phyloP scores from a whole-genome alignment of 2,797 vertebrate genomes.

The Eurystomus glaucurus region DNA sequence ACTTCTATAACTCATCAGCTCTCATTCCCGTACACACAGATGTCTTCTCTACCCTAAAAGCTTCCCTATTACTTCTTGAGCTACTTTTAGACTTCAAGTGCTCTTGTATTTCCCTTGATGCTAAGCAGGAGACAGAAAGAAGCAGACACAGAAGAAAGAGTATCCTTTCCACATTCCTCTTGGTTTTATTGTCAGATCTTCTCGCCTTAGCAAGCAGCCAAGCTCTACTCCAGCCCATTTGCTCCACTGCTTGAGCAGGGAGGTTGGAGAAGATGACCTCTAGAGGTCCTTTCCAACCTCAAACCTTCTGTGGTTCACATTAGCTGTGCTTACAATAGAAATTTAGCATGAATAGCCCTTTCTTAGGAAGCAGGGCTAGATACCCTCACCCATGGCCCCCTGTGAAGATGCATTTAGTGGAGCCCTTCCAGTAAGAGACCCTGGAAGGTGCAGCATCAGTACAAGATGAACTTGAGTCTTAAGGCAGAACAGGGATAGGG shows the following conservation, averaged over 20 bases:
- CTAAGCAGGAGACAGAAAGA: neutral
- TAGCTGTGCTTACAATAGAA: neutral
- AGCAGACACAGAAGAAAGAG: neutral
- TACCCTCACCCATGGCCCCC: neutral
- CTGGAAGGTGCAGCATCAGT: neutral
- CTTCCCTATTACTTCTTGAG: neutral
- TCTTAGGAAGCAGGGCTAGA: neutral
- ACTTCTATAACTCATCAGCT: neutral
- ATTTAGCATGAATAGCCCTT: neutral
- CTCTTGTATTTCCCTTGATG: neutral
- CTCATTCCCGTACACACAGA: fast-evolving
- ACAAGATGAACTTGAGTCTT: neutral
- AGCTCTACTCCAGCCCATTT: neutral
- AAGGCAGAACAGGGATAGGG: neutral
- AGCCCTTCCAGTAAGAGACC: neutral
- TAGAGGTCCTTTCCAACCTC: neutral
- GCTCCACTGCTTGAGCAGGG: neutral
- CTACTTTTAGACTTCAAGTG: neutral
- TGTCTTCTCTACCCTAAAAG: neutral
- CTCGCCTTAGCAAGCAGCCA: neutral
- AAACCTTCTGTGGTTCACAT: neutral
- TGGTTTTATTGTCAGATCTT: neutral
- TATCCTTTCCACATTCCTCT: neutral
- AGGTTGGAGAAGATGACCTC: neutral
- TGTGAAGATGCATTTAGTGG: neutral